Evolutionary conservation across 2,888 invertebrate genomes (phyloP), one percentile per base, ranked within the genome.

Genomic region (Tortricodes alternella): DNA sequence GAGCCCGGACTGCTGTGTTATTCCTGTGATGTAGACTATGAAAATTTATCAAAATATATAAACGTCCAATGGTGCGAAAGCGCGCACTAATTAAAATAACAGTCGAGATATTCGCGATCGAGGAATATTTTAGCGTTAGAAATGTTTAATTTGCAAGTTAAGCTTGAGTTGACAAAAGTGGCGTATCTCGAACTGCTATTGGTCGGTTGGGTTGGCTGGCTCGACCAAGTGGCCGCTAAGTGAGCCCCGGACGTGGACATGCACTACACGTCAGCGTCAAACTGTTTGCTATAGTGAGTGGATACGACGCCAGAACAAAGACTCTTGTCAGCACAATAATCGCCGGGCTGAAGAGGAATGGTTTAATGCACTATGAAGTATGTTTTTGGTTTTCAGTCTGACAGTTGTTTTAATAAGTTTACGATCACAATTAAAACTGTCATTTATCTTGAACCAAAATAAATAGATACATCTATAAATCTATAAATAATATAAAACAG

Each of bases 31-130:
- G 53, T 53, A 46, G 53, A 48, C 41, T 55, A 53, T 53, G 55
- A 48, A 55, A 55, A 49, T 55, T 55, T 55, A 49, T 49, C 55
- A 49, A 55, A 55, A 55, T 55, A 55, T 55, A n/a, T 38, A 35
- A 55, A 55, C 55, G 41, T 55, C 21, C 44, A 24, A 18, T 32
- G 41, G 35, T 27, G 15, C 32, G 8, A 23, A 21, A 38, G 43
- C 43, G 13, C 23, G 32, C 16, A 34, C 24, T 39, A 46, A 53
- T 53, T 41, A 48, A 48, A 55, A 55, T 55, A 55, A 55, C 48
- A 43, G 32, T 39, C 32, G 41, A 46, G 24, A 48, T 46, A 39
- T 41, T 53, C 34, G 44, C 37, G 37, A 53, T 32, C 38, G 32
- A 24, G 24, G 39, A 53, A 53, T 48, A 53, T 53, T 53, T 37